phyloP scores from a whole-genome alignment of 2,113 vertebrate genomes.

The Rhinoptilus africanus region DNA sequence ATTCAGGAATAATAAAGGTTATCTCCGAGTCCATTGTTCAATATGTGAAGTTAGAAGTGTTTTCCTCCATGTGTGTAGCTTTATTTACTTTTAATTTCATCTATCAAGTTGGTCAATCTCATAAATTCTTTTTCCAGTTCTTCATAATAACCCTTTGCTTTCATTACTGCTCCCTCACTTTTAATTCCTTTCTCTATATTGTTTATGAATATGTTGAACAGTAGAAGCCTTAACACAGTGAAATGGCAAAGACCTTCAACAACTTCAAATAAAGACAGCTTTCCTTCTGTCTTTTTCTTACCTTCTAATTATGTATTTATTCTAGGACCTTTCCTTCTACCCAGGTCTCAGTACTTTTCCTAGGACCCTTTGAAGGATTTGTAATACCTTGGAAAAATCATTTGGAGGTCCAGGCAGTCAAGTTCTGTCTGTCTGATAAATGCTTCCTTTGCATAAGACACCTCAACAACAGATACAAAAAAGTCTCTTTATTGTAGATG shows the following conservation, averaged over 20 bases:
- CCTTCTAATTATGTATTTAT: neutral
- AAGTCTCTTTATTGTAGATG: neutral
- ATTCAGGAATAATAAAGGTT: neutral
- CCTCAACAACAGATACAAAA: neutral
- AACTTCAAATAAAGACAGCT: neutral
- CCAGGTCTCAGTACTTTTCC: neutral
- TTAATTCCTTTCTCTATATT: neutral
- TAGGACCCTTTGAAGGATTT: neutral
- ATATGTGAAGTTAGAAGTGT: neutral
- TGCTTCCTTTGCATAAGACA: neutral
- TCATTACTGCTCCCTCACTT: neutral
- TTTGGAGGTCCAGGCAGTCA: neutral
- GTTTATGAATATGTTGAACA: neutral
- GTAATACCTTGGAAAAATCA: neutral
- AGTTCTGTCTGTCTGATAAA: neutral
- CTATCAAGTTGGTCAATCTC: neutral
- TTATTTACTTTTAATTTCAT: neutral
- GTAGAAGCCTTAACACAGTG: neutral
- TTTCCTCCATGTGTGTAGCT: neutral
- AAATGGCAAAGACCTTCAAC: neutral
- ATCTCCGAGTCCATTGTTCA: neutral
- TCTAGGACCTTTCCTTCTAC: neutral
- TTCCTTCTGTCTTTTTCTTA: neutral
- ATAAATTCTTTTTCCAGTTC: neutral
- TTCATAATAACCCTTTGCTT: neutral